phyloP scores from a whole-genome alignment of 2,797 vertebrate species.

The Gymnoscopelus braueri region DNA sequence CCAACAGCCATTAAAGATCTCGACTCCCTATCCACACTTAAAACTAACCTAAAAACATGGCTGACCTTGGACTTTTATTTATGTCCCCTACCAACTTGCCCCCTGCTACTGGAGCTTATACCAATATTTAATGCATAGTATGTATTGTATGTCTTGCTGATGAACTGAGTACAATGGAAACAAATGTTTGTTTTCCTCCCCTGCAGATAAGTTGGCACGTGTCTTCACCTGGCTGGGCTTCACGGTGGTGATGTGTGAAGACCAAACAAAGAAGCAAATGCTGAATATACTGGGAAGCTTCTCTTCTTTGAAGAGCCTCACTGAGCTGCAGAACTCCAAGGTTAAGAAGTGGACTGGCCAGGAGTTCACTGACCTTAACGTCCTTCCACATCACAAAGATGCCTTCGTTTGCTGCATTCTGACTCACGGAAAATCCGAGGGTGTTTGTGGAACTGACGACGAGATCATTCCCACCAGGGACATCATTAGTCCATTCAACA shows the following conservation, averaged over 20 bases:
- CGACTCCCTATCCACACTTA: too few species aligned
- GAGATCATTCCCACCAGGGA: slow-evolving; percentile 69
- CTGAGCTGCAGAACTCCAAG: slow-evolving; percentile 38
- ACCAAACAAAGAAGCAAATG: slow-evolving; percentile 79
- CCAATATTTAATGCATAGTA: too few species aligned
- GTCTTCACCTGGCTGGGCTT: slow-evolving; percentile 87
- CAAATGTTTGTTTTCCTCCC: neutral
- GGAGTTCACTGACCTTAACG: slow-evolving; percentile 23
- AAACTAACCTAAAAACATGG: too few species aligned
- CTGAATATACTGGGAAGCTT: slow-evolving; percentile 31
- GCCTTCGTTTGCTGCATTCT: slow-evolving; percentile 92
- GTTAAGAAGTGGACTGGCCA: neutral
- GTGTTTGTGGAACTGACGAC: slow-evolving; percentile 77
- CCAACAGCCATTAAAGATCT: too few species aligned
- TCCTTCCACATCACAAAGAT: slow-evolving; percentile 74
- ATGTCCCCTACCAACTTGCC: too few species aligned
- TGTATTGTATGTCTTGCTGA: too few species aligned
- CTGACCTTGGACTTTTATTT: too few species aligned
- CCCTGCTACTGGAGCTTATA: too few species aligned
- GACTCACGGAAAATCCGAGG: slow-evolving; percentile 82
- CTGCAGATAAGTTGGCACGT: slow-evolving; percentile 69
- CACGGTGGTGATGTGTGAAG: slow-evolving; percentile 51
- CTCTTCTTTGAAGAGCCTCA: neutral
- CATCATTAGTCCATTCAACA: slow-evolving; percentile 81
- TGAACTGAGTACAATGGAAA: neutral